A percentile compares a stretch with the other conserved stretches of the same genome.
phyloP scores from a whole-genome alignment of 92 coral and sea anemone genomes.

The Palythoa grandis region DNA sequence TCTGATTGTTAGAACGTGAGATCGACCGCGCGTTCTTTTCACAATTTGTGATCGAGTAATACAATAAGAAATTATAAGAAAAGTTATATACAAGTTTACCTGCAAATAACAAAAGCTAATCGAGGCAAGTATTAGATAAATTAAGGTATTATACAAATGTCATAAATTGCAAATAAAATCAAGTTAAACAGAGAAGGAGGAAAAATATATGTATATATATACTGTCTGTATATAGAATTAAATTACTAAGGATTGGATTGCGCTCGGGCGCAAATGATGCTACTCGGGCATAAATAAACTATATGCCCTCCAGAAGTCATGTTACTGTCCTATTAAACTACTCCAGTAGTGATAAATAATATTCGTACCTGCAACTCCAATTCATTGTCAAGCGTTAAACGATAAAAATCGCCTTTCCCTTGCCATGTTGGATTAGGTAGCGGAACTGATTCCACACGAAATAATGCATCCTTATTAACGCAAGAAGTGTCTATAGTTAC shows the following conservation, averaged over 20 bases:
- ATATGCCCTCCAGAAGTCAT: too few relatives aligned
- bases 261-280: too few relatives aligned
- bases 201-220: too few relatives aligned
- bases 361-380: background rate
- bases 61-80: too few relatives aligned
- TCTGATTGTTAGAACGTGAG: background rate
- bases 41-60: background rate
- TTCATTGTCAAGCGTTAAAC: background rate
- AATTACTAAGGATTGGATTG: too few relatives aligned
- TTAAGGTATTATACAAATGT: too few relatives aligned
- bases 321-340: background rate
- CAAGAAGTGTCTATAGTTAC: background rate
- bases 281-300: background rate
- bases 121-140: too few relatives aligned
- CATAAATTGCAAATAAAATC: too few relatives aligned
- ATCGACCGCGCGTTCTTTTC: slow-evolving; percentile 10
- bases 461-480: background rate
- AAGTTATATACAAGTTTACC: too few relatives aligned
- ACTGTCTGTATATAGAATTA: too few relatives aligned
- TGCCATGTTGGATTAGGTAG: slow-evolving; percentile 42
- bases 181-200: too few relatives aligned
- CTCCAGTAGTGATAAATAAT: background rate
- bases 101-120: too few relatives aligned
- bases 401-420: slow-evolving; percentile 8
- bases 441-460: slow-evolving; percentile 11